Base-by-base conservation (phyloP, 2,888 invertebrate species). In the Calliphora vomitoria region DNA sequence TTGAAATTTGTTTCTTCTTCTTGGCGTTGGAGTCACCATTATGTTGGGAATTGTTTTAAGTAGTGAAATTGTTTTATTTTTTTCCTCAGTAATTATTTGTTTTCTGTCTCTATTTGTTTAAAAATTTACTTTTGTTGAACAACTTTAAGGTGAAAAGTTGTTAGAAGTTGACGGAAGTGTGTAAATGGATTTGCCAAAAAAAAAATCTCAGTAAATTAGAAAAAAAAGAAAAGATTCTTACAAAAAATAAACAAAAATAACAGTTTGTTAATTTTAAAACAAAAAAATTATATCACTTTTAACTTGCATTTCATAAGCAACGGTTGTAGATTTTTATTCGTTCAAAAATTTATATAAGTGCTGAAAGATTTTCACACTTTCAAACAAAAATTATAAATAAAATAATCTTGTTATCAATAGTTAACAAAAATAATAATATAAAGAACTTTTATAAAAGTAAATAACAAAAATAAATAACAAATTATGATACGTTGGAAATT, bases 401-500 rank as follows among this genome's bases (percentile, higher is more conserved):
- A 47, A 74, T 8, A 10, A 31, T 15, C 15, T 50, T n/a, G n/a
- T 50, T 50, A 31, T 25, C 18, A 82, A 76, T 68, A 35, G 58
- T 20, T 47, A 55, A 20, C 25, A 47, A 71, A 53, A 50, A 10
- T 35, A 75, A 60, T 55, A 76, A 86, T 85, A 82, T 47, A 44
- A 64, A 44, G 5, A 41, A 69, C 11, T 38, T 81, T 71, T 47
- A 72, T 47, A 13, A 74, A 68, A 72, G 72, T 69, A 74, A 35
- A 55, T 4, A 58, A 15, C 31, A 25, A 11, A 25, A 1, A 13
- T 0, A 10, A 13, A 58, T 44, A 74, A 20, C 1, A 50, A 72
- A 89, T 79, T 41, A 85, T 72, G 87, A 82, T 66, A 75, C 80
- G 74, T 31, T 88, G 80, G 87, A 87, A 87, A 80, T 69, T 38